phyloP scores from a whole-genome alignment of 1,140 invertebrate genomes.

The Parapsyche elsis region DNA sequence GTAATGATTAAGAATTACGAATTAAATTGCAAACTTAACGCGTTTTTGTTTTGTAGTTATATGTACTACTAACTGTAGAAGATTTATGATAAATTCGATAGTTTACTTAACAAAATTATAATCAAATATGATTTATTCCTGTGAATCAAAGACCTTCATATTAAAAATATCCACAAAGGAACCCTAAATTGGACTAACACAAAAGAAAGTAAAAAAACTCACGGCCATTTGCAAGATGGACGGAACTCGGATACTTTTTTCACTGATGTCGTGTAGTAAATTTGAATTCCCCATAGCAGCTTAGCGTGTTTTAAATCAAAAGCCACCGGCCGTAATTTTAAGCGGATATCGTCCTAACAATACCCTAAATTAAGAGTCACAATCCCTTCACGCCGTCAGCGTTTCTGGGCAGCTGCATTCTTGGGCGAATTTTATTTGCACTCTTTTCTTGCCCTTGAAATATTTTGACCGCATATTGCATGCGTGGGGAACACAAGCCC shows the following conservation, averaged over 20 bases:
- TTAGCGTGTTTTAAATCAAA: neutral
- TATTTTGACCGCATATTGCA: constrained; percentile 52
- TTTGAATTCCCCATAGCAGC: constrained; percentile 51
- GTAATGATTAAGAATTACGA: too few relatives aligned
- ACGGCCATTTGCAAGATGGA: constrained; percentile 54
- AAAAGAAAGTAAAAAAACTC: constrained; percentile 50
- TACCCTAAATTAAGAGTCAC: constrained; percentile 1
- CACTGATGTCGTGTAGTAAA: constrained; percentile 45
- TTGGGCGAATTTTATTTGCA: constrained; percentile 49
- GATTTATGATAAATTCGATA: too few relatives aligned
- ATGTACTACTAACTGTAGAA: too few relatives aligned
- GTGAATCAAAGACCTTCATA: constrained; percentile 26
- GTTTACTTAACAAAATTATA: too few relatives aligned
- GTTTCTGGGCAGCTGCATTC: constrained; percentile 45
- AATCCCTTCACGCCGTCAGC: constrained; percentile 12
- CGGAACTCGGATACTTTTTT: constrained; percentile 50
- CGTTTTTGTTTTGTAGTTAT: too few relatives aligned
- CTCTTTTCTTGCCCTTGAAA: constrained; percentile 56
- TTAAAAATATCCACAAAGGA: constrained; percentile 39
- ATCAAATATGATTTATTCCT: neutral
- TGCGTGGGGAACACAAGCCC: constrained; percentile 35
- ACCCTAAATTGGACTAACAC: constrained; percentile 42
- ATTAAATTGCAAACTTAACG: too few relatives aligned
- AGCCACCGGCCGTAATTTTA: neutral
- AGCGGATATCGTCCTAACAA: neutral